phyloP scores from a whole-genome alignment of 2,888 invertebrate genomes.

The Scaptomyza parva region DNA sequence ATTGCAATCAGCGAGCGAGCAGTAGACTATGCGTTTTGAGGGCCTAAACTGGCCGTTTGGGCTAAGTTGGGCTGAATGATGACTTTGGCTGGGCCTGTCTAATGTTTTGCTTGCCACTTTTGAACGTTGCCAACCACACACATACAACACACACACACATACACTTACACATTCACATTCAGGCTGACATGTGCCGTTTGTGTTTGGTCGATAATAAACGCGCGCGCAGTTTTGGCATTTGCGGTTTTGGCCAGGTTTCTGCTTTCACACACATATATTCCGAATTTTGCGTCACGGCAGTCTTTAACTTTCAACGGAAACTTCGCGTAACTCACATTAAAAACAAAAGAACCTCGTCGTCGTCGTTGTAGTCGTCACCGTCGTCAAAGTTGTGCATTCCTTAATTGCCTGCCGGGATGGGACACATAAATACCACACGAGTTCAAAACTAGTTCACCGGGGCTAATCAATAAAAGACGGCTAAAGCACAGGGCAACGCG shows the following conservation, averaged over 20 bases:
- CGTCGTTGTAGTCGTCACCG: too few species aligned
- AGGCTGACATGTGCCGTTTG: slow-evolving; percentile 52
- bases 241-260: slow-evolving; percentile 53
- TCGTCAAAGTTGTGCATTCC: slow-evolving; percentile 51
- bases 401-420: slow-evolving; percentile 62
- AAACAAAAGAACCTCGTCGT: slow-evolving; percentile 33
- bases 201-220: slow-evolving; percentile 70
- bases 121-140: slow-evolving; percentile 67
- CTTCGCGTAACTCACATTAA: slow-evolving; percentile 53
- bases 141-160: slow-evolving; percentile 35
- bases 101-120: slow-evolving; percentile 72
- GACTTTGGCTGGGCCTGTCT: slow-evolving; percentile 42
- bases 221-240: slow-evolving; percentile 61
- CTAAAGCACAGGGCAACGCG: slow-evolving; percentile 17
- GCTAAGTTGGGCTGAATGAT: slow-evolving; percentile 57
- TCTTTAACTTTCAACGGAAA: slow-evolving; percentile 44
- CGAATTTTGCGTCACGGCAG: slow-evolving; percentile 41
- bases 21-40: slow-evolving; percentile 55
- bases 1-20: slow-evolving; percentile 58
- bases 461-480: slow-evolving; percentile 68
- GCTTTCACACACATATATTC: slow-evolving; percentile 25
- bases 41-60: slow-evolving; percentile 53
- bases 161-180: slow-evolving; percentile 6
- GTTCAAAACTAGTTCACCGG: slow-evolving; percentile 66
- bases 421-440: slow-evolving; percentile 40